A percentile compares a stretch with the other conserved stretches of the same genome.
Conservation (phyloP, 2,888 invertebrate genomes). For the Volucella inflata region DNA sequence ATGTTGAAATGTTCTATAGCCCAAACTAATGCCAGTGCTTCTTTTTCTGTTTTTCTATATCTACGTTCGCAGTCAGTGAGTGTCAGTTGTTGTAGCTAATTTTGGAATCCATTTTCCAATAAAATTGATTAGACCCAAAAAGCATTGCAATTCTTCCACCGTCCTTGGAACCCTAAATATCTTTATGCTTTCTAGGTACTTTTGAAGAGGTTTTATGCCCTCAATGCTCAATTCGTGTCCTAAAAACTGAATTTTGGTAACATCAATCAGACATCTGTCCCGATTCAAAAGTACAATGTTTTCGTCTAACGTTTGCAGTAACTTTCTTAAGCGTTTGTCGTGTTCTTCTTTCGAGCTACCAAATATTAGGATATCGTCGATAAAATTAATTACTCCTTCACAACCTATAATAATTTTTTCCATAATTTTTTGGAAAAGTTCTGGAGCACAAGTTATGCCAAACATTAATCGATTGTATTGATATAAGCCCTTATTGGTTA, state of each 20-base stretch:
- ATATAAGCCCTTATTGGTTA: conserved; percentile 80
- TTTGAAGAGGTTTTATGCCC: conserved; percentile 77
- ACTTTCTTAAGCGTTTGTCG: conserved; percentile 24
- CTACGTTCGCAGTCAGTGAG: conserved; percentile 35
- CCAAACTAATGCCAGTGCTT: conserved; percentile 79
- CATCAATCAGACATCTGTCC: conserved; percentile 35
- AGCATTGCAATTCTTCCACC: conserved; percentile 53
- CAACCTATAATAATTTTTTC: conserved; percentile 79
- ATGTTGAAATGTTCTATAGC: conserved; percentile 77
- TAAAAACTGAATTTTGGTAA: conserved; percentile 76
- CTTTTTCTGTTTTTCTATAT: conserved; percentile 53
- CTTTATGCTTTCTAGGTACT: conserved; percentile 37
- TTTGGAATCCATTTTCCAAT: conserved; percentile 50
- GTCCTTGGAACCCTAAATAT: conserved; percentile 38
- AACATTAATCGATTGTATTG: conserved; percentile 82
- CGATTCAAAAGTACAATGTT: conserved; percentile 33
- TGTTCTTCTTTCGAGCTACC: conserved; percentile 37
- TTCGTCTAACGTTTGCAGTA: conserved; percentile 28
- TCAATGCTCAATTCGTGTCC: conserved; percentile 77
- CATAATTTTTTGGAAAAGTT: conserved; percentile 82
- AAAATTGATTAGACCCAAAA: conserved; percentile 53
- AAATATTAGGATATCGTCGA: conserved; percentile 80
- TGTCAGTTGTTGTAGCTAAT: conserved; percentile 52
- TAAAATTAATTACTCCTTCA: conserved; percentile 79
- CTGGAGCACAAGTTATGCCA: conserved; percentile 82